Evolutionary conservation across 2,797 vertebrate genomes (phyloP).

Genomic region (Eremophila alpestris): DNA sequence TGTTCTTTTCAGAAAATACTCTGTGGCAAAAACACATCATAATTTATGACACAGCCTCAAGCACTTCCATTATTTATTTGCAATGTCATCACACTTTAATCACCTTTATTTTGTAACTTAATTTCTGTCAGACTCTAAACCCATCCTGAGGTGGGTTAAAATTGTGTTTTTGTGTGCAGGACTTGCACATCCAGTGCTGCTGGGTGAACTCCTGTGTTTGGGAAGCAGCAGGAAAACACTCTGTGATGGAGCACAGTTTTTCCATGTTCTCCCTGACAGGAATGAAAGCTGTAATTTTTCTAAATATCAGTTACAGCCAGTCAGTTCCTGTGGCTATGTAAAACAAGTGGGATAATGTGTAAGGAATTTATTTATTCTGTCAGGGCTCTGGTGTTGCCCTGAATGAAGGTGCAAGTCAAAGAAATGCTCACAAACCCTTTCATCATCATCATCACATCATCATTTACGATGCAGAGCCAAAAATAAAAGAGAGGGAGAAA

Average conservation of each 20-base stretch:
- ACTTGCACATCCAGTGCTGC: not conserved
- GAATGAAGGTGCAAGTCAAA: not conserved
- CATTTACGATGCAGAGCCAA: not conserved
- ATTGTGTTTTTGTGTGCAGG: not conserved
- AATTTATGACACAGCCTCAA: not conserved
- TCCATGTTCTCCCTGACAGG: not conserved
- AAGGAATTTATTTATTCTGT: not conserved
- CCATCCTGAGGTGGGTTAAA: not conserved
- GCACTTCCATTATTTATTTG: not conserved
- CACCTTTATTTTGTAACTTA: not conserved
- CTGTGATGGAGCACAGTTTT: not conserved
- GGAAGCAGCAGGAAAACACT: not conserved
- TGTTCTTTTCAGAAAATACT: not conserved
- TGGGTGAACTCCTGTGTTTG: not conserved
- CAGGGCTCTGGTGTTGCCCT: not conserved
- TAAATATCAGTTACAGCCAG: not conserved
- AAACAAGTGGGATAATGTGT: not conserved
- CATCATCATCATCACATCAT: not conserved
- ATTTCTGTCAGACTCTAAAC: not conserved
- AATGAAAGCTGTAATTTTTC: slow-evolving; percentile 1
- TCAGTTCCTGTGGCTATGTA: not conserved
- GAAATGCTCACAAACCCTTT: not conserved
- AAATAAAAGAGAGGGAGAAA: not conserved
- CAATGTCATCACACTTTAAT: not conserved
- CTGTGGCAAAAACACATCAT: not conserved